Percentiles rank a stretch among this genome's conserved stretches.
These are phyloP conservation scores for Atherinomorus stipes DNA, from an alignment of 2,113 vertebrate genomes.

Conservation along the genomic window DNA sequence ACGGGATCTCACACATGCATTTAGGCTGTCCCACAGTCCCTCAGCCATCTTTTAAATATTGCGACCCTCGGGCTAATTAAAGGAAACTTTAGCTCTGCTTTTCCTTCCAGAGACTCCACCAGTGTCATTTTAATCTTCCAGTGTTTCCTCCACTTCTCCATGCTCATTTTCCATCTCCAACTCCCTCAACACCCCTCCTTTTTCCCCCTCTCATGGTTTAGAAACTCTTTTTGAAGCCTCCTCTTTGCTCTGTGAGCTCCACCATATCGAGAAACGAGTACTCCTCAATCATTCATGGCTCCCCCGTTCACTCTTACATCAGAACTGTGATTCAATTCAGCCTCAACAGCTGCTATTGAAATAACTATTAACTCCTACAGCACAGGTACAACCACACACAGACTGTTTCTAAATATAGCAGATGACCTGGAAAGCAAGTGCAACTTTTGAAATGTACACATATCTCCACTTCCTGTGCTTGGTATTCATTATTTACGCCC, in stretches of 20 bases:
- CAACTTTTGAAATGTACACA: constrained; percentile 44
- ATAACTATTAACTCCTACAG: constrained; percentile 57
- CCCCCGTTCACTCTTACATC: constrained; percentile 55
- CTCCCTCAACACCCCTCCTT: constrained; percentile 15
- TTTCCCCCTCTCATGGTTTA: constrained; percentile 32
- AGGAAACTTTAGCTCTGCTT: constrained; percentile 50
- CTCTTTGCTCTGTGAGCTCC: constrained; percentile 40
- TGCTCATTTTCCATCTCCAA: constrained; percentile 12
- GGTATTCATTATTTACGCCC: constrained; percentile 73
- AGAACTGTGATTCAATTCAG: constrained; percentile 61
- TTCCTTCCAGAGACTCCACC: constrained; percentile 28
- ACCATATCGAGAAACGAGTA: constrained; percentile 39
- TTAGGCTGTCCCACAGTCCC: constrained; percentile 33
- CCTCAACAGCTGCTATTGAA: constrained; percentile 58
- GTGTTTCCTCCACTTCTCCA: constrained; percentile 11
- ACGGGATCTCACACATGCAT: not conserved
- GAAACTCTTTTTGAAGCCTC: constrained; percentile 40
- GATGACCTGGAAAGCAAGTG: constrained; percentile 55
- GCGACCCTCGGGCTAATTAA: constrained; percentile 62
- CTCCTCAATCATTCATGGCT: constrained; percentile 72
- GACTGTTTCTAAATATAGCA: constrained; percentile 58
- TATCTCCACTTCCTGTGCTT: constrained; percentile 33
- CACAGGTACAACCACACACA: constrained; percentile 44
- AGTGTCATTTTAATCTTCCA: constrained; percentile 40
- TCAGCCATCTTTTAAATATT: constrained; percentile 47